phyloP scores from a whole-genome alignment of 2,888 invertebrate genomes.

The Proisotoma minuta region DNA sequence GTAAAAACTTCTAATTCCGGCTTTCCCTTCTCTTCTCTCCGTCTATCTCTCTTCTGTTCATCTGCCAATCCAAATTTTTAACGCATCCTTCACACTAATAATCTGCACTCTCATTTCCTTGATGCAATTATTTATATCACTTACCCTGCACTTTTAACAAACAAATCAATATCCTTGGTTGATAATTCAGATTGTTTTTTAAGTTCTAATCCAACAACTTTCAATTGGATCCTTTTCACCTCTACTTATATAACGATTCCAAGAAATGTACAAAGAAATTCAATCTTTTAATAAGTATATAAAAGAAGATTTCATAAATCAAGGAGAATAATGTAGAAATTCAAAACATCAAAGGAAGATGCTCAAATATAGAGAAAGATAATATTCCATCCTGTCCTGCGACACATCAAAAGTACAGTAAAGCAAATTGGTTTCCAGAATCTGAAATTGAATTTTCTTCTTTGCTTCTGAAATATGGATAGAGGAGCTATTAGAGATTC shows the following conservation, averaged over 20 bases:
- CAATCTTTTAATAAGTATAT: neutral
- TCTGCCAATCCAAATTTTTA: conserved; percentile 1
- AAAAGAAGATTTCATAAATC: neutral
- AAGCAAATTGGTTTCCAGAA: conserved; percentile 1
- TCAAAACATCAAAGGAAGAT: neutral
- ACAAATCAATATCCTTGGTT: too few relatives aligned
- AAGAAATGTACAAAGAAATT: neutral
- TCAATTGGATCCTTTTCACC: too few relatives aligned
- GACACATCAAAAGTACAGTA: neutral
- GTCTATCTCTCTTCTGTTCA: neutral
- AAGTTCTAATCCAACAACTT: too few relatives aligned
- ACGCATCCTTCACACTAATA: too few relatives aligned
- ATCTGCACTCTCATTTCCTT: too few relatives aligned
- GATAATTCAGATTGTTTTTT: too few relatives aligned
- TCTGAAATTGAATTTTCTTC: conserved; percentile 5
- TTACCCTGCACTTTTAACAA: too few relatives aligned
- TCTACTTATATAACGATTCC: too few relatives aligned
- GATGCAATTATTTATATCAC: too few relatives aligned
- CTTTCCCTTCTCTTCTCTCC: neutral
- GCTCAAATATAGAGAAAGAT: neutral
- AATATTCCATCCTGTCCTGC: neutral
- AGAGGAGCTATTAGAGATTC: neutral
- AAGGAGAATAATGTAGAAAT: neutral
- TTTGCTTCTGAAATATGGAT: too few relatives aligned
- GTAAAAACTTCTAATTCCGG: conserved; percentile 1